Evolutionary conservation across 2,888 invertebrate species (phyloP).

Genomic region (Saturnia pavonia): DNA sequence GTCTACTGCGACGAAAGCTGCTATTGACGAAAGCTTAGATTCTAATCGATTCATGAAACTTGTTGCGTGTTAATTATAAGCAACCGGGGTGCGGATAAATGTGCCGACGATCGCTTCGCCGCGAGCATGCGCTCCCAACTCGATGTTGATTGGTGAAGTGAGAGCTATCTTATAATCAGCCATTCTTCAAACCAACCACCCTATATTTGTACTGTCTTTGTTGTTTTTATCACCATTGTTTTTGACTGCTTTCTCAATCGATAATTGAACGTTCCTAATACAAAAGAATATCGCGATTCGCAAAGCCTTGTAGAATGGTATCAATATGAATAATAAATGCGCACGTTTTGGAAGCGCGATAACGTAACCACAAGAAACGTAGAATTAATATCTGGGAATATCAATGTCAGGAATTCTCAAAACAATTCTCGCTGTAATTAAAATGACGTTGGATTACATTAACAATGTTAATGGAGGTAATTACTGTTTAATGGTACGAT

Average conservation of each 20-base stretch:
- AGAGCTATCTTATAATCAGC: slow-evolving; percentile 68
- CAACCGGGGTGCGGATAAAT: slow-evolving; percentile 72
- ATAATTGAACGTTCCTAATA: slow-evolving; percentile 35
- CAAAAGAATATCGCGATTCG: slow-evolving; percentile 28
- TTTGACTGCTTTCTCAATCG: slow-evolving; percentile 36
- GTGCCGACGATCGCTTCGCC: slow-evolving; percentile 45
- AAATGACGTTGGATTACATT: slow-evolving; percentile 46
- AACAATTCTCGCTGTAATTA: slow-evolving; percentile 46
- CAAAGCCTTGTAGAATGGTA: slow-evolving; percentile 13
- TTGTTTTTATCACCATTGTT: slow-evolving; percentile 61
- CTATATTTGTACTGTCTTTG: slow-evolving; percentile 62
- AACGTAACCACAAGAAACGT: slow-evolving; percentile 34
- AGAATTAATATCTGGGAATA: slow-evolving; percentile 32
- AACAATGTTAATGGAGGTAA: slow-evolving; percentile 50
- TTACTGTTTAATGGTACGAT: slow-evolving; percentile 58
- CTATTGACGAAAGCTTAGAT: slow-evolving; percentile 82
- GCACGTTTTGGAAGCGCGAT: slow-evolving; percentile 15
- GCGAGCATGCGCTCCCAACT: slow-evolving; percentile 60
- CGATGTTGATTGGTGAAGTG: slow-evolving; percentile 58
- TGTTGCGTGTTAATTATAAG: slow-evolving; percentile 81
- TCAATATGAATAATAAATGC: slow-evolving; percentile 2
- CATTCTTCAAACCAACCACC: slow-evolving; percentile 67
- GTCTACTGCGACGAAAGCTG: slow-evolving; percentile 71
- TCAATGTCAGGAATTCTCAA: slow-evolving; percentile 35
- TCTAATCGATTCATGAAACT: slow-evolving; percentile 81